Evolutionary conservation across 2,113 vertebrate species (phyloP), one percentile per base, ranked within the genome.

Genomic region (Cheilinus undulatus): DNA sequence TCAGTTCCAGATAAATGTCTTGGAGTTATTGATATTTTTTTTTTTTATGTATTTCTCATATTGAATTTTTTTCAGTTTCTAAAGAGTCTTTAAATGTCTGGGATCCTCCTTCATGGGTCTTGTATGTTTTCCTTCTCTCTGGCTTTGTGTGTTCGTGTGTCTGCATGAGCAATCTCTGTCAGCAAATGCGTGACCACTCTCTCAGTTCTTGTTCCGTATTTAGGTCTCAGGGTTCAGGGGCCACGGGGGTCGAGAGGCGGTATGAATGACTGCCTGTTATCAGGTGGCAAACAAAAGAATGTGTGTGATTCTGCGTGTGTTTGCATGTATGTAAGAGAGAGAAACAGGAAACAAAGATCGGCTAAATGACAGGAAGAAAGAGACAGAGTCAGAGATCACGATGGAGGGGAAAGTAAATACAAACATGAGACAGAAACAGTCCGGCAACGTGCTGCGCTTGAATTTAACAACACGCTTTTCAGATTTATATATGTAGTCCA

Each of bases 181-280:
- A 76, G 66, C 69, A 77, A 84, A 76, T 68, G 73, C 13, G 17
- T 79, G 84, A 88, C 54, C 67, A 38, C 60, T 68, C 59, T 73
- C 53, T 72, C 57, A 51, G 67, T 87, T 76, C 76, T 72, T 62
- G 72, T 84, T 88, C 84, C 13, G 60, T 65, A 90, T 90, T 89
- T 87, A 88, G 84, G 78, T 71, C 77, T 63, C 52, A 68, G 69
- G 76, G 90, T 76, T 89, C 82, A 86, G 54, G 42, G 88, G 82
- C 83, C 82, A 76, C 4, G 3, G 46, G 69, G 84, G 81, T 88
- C 45, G 72, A 77, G 81, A 71, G 66, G 63, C 19, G 15, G 63
- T 65, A 88, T 88, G 85, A 89, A 89, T 78, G 85, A 83, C 71
- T 60, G 78, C 51, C 76, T 85, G 87, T 90, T 86, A 83, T 88